Percentiles rank a stretch among this genome's conserved stretches.
Conservation (phyloP, 2,113 vertebrate species). For the Tinamus guttatus region DNA sequence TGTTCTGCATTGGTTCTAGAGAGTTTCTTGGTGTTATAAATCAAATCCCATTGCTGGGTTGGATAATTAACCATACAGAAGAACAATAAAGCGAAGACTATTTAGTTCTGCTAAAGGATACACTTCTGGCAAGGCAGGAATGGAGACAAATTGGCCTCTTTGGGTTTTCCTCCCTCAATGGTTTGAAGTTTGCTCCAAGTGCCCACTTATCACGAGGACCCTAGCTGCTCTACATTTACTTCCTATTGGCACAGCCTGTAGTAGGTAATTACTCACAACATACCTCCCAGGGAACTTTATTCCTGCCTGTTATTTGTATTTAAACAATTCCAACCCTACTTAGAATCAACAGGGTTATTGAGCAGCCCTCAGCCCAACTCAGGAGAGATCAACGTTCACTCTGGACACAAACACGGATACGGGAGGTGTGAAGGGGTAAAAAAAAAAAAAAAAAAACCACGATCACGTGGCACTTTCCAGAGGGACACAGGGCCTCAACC, state of each 20-base stretch:
- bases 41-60: neutral
- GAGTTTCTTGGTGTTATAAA: neutral
- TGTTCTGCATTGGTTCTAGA: neutral
- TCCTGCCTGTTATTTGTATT: neutral
- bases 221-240: neutral
- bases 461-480: neutral
- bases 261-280: neutral
- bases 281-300: neutral
- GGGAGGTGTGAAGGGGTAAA: neutral
- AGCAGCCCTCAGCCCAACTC: neutral
- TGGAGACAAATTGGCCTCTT: neutral
- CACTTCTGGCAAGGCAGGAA: neutral
- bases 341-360: neutral
- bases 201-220: neutral
- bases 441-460: no score
- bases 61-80: neutral
- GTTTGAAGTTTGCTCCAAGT: neutral
- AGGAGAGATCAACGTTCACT: neutral
- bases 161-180: neutral
- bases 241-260: neutral
- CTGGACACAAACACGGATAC: neutral
- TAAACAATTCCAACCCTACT: neutral
- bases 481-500: neutral
- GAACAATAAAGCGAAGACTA: neutral
- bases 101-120: neutral